Conservation (phyloP, 2,113 vertebrate genomes). For the Colossoma macropomum region DNA sequence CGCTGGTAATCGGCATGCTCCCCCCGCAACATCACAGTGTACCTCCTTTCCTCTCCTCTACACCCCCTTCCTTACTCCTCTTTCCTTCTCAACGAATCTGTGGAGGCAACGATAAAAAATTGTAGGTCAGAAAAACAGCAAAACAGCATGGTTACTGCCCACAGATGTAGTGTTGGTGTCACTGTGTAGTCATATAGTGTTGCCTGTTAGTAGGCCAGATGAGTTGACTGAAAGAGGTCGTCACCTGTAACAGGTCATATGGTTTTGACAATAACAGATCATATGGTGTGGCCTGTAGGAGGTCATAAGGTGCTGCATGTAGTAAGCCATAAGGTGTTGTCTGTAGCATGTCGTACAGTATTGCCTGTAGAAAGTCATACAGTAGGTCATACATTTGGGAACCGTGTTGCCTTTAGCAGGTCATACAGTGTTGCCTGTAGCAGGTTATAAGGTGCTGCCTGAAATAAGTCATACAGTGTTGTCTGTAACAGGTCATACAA, state of each 20-base stretch:
- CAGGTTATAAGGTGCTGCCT: fast-evolving
- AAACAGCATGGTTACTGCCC: background rate
- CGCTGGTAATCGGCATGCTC: slow-evolving; percentile 95
- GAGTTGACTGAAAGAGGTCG: background rate
- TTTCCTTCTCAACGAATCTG: slow-evolving; percentile 15
- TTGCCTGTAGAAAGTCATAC: no score
- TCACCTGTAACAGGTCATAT: background rate
- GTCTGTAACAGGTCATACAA: no score
- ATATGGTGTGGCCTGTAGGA: background rate
- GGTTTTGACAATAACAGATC: background rate
- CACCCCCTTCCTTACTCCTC: background rate
- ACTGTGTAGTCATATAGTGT: background rate
- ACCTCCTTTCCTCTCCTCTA: background rate
- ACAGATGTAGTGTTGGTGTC: background rate
- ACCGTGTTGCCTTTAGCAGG: background rate
- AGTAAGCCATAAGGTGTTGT: no score
- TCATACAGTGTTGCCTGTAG: background rate
- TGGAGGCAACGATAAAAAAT: background rate
- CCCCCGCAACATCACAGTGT: slow-evolving; percentile 87
- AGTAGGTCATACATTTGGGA: background rate
- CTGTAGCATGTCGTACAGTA: no score
- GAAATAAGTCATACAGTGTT: no score
- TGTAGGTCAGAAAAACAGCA: background rate
- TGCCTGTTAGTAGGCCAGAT: background rate
- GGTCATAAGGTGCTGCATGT: no score